Evolutionary conservation across 2,113 vertebrate genomes (phyloP).

Genomic region (Scartelaos histophorus): DNA sequence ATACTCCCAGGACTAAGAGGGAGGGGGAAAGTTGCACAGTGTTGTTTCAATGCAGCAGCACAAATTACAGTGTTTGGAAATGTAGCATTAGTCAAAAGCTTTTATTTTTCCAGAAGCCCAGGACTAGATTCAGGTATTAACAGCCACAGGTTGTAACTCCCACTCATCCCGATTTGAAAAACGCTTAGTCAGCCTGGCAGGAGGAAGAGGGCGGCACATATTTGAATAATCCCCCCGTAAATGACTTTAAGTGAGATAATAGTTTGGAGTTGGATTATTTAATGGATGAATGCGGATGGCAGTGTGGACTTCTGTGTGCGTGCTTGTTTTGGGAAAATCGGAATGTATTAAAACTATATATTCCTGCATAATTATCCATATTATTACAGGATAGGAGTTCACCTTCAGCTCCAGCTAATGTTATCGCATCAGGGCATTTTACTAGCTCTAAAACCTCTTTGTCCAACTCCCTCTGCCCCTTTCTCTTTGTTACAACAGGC

Average conservation of each 20-base stretch:
- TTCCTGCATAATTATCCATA: slow-evolving; percentile 44
- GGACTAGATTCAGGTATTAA: slow-evolving; percentile 49
- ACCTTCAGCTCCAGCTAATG: slow-evolving; percentile 54
- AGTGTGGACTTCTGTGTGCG: slow-evolving; percentile 2
- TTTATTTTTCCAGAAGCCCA: slow-evolving; percentile 39
- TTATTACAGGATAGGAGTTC: slow-evolving; percentile 50
- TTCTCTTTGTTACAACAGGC: slow-evolving; percentile 61
- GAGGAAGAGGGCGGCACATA: slow-evolving; percentile 25
- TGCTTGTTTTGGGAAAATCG: slow-evolving; percentile 38
- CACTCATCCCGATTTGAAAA: slow-evolving; percentile 46
- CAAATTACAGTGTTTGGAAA: slow-evolving; percentile 64
- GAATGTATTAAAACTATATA: slow-evolving; percentile 44
- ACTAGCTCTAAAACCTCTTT: slow-evolving; percentile 54
- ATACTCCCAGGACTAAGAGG: neutral
- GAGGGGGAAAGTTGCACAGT: slow-evolving; percentile 33
- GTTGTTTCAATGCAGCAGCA: slow-evolving; percentile 67
- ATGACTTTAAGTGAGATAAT: slow-evolving; percentile 32
- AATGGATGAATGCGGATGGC: slow-evolving; percentile 35
- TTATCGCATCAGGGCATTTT: slow-evolving; percentile 61
- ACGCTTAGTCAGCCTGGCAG: slow-evolving; percentile 44
- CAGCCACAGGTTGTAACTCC: slow-evolving; percentile 64
- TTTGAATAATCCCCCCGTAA: slow-evolving; percentile 52
- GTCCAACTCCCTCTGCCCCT: slow-evolving; percentile 60
- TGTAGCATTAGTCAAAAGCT: slow-evolving; percentile 59
- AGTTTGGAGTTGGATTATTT: slow-evolving; percentile 40